Conservation (phyloP, 1,140 invertebrate genomes). For the Dendroctonus ponderosae region DNA sequence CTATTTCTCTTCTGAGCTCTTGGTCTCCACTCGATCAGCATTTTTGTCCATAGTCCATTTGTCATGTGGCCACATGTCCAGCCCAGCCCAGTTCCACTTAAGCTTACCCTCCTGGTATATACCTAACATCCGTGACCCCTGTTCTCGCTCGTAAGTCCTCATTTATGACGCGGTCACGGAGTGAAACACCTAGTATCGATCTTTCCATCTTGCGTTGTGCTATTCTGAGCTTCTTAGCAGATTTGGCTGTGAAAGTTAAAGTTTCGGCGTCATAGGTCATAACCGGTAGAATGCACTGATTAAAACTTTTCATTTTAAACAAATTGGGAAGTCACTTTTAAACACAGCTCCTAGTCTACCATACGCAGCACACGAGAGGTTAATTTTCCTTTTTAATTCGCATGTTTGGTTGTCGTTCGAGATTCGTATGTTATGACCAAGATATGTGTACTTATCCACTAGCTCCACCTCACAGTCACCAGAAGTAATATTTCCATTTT, state of each 20-base stretch:
- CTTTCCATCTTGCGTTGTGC: too few relatives aligned
- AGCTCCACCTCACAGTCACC: slow-evolving; percentile 3
- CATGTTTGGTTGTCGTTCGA: slow-evolving; percentile 36
- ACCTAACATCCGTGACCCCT: neutral
- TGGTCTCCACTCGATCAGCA: neutral
- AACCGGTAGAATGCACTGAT: too few relatives aligned
- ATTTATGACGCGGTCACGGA: neutral
- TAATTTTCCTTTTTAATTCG: slow-evolving; percentile 29
- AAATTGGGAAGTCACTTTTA: slow-evolving; percentile 17
- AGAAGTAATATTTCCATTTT: slow-evolving; percentile 5
- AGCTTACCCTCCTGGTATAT: neutral
- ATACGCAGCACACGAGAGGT: slow-evolving; percentile 19
- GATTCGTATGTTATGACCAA: slow-evolving; percentile 27
- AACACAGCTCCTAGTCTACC: slow-evolving; percentile 22
- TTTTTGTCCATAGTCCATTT: neutral
- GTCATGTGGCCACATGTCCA: neutral
- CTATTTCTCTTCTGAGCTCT: neutral
- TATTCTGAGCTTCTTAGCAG: neutral
- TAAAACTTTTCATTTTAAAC: neutral
- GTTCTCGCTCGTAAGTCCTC: neutral
- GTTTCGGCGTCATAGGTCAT: too few relatives aligned
- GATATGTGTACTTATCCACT: slow-evolving; percentile 12
- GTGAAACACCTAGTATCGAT: too few relatives aligned
- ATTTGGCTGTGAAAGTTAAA: neutral
- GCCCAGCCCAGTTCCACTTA: neutral